Percentiles rank a stretch among this genome's conserved stretches.
These are phyloP conservation scores for Sinocyclocheilus anshuiensis DNA, from an alignment of 2,113 vertebrate genomes.

Conservation along the genomic window DNA sequence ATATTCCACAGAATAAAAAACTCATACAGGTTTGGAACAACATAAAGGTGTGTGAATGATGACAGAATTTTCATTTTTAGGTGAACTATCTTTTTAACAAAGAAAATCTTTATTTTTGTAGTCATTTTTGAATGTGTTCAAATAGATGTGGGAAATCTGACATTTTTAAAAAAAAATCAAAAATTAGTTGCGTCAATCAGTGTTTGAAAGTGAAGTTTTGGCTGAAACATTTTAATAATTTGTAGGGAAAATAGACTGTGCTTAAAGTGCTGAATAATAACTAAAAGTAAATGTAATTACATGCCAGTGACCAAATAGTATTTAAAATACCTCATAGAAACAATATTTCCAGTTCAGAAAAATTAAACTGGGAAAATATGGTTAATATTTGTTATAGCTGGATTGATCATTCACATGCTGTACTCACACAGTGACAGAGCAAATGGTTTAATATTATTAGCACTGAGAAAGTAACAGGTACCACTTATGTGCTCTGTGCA, in stretches of 20 bases:
- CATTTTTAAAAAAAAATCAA: neutral
- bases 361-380: neutral
- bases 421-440: neutral
- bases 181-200: neutral
- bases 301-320: neutral
- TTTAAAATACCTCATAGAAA: neutral
- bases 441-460: neutral
- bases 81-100: neutral
- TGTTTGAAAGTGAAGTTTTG: neutral
- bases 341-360: neutral
- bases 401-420: slow-evolving; percentile 2
- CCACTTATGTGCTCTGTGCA: neutral
- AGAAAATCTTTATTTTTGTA: neutral
- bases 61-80: no score
- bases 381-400: slow-evolving; percentile 2
- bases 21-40: no score
- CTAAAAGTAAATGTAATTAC: neutral
- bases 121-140: neutral
- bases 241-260: neutral
- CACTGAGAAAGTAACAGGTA: neutral
- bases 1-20: neutral
- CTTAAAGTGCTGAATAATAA: neutral
- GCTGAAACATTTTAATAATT: neutral
- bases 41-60: no score
- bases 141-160: neutral